Evolutionary conservation across 2,113 vertebrate species (phyloP).

Genomic region (Sylvilagus bachmani): DNA sequence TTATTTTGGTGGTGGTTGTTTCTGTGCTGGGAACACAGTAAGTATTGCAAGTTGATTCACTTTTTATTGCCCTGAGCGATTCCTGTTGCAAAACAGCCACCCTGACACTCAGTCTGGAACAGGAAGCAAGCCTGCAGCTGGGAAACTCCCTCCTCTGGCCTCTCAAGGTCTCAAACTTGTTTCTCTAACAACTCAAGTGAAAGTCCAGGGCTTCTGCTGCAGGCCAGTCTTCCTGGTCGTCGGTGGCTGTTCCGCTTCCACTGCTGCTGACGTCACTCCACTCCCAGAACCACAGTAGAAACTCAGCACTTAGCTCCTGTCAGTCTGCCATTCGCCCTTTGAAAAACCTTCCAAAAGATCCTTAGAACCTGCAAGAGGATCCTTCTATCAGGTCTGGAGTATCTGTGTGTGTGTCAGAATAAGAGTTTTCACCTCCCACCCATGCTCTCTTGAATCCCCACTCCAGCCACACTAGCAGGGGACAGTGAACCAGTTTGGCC

Average conservation of each 20-base stretch:
- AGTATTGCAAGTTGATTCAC: not conserved
- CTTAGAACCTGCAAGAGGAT: not conserved
- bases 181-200: not conserved
- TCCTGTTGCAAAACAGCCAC: not conserved
- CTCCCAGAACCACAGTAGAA: not conserved
- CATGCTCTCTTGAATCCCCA: not conserved
- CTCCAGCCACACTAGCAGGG: not conserved
- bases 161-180: not conserved
- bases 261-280: not conserved
- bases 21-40: not conserved
- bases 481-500: not conserved
- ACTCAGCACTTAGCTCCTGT: not conserved
- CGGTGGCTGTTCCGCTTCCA: not conserved
- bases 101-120: not conserved
- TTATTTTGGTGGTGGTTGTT: not conserved
- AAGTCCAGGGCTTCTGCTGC: not conserved
- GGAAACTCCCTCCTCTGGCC: not conserved
- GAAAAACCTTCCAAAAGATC: not conserved
- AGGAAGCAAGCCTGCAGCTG: not conserved
- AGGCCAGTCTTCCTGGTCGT: not conserved
- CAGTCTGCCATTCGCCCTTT: not conserved
- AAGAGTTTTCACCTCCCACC: not conserved
- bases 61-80: not conserved
- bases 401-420: too few relatives aligned
- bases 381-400: not conserved